Conservation (phyloP, 2,113 vertebrate genomes). For the Crotalus helleri region DNA sequence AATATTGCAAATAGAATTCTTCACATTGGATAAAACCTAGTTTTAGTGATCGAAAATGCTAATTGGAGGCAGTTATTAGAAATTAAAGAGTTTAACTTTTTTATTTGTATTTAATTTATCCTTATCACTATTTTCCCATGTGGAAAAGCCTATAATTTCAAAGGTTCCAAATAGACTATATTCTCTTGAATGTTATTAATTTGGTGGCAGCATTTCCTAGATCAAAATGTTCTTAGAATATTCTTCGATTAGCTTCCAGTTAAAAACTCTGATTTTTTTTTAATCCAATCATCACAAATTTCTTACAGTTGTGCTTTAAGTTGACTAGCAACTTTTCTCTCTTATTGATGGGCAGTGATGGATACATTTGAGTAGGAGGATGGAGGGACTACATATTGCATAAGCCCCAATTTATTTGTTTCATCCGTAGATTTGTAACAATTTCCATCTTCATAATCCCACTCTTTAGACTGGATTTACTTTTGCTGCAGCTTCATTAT, state of each 20-base stretch:
- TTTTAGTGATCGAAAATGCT: not conserved
- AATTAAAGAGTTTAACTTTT: conserved; percentile 15
- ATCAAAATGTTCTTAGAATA: not conserved
- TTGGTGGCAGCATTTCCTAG: not conserved
- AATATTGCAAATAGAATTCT: not conserved
- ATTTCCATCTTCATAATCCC: not conserved
- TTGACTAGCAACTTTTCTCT: not conserved
- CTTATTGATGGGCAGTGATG: not conserved
- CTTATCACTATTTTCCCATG: not conserved
- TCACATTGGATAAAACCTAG: not conserved
- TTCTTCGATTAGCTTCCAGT: not conserved
- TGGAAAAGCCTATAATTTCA: not conserved
- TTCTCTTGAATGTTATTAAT: not conserved
- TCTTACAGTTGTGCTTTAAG: not conserved
- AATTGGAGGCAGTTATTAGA: not conserved
- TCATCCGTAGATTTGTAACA: not conserved
- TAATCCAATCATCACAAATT: not conserved
- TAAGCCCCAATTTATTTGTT: not conserved
- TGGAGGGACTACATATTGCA: not conserved
- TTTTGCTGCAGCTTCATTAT: not conserved
- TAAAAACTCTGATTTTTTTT: not conserved
- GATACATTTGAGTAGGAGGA: not conserved
- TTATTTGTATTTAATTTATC: not conserved
- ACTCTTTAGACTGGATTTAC: not conserved
- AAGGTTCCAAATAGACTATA: not conserved